Evolutionary conservation across 2,888 invertebrate species (phyloP).

Genomic region (Sinohyriopsis cumingii): DNA sequence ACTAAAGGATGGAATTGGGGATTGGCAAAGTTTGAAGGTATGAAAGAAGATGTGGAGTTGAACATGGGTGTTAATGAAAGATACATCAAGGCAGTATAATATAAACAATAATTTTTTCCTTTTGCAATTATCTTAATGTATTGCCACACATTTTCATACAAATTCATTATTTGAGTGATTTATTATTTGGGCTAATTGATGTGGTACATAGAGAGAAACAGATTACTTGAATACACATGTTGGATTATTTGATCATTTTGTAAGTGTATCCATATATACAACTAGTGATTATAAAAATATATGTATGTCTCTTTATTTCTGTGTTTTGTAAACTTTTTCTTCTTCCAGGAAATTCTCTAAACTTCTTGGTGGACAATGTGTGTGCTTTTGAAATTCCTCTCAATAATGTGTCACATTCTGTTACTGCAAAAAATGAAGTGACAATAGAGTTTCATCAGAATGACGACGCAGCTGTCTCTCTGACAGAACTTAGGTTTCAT

Average conservation of each 20-base stretch:
- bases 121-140: no score
- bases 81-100: neutral
- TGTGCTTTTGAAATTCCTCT: constrained; percentile 97
- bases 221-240: no score
- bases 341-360: constrained; percentile 65
- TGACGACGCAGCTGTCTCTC: constrained; percentile 96
- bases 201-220: no score
- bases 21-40: constrained; percentile 90
- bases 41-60: constrained; percentile 1
- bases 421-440: constrained; percentile 97
- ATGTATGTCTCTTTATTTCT: no score
- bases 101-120: neutral
- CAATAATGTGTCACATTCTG: constrained; percentile 95
- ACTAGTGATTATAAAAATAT: no score
- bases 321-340: neutral
- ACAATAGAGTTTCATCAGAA: constrained; percentile 98
- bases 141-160: no score
- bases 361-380: constrained; percentile 68
- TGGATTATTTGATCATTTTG: no score
- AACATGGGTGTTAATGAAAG: neutral
- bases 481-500: constrained; percentile 98
- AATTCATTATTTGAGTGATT: no score
- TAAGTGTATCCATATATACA: no score
- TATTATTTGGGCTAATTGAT: no score
- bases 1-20: constrained; percentile 99